Percentiles rank a stretch among this genome's conserved stretches.
These are phyloP conservation scores for Idaea straminata DNA, from an alignment of 2,888 invertebrate genomes.

Conservation along the genomic window DNA sequence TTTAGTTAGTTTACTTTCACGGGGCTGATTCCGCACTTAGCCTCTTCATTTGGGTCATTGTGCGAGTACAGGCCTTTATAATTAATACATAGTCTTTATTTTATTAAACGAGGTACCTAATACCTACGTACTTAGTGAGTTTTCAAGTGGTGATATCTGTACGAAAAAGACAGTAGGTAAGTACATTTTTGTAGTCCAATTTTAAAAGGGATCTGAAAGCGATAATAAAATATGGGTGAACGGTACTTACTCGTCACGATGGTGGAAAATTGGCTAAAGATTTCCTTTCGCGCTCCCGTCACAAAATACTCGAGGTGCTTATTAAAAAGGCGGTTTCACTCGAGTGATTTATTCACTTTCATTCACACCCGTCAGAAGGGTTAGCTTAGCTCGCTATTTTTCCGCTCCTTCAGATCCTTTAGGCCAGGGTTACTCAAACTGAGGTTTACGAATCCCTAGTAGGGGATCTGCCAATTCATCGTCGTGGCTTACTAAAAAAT, in stretches of 20 bases:
- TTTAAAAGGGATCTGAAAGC: neutral
- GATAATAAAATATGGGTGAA: slow-evolving; percentile 1
- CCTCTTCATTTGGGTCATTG: too few relatives aligned
- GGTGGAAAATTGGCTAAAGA: neutral
- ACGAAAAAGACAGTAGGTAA: neutral
- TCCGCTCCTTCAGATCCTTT: neutral
- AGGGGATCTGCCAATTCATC: neutral
- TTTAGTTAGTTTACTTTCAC: too few relatives aligned
- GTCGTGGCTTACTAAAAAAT: neutral
- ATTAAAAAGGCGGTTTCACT: slow-evolving; percentile 2
- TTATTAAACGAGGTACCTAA: neutral
- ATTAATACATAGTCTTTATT: neutral
- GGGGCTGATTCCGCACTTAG: too few relatives aligned
- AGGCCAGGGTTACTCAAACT: neutral
- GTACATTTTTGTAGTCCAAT: neutral
- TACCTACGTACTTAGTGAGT: neutral
- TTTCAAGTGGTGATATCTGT: neutral
- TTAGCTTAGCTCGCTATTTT: neutral
- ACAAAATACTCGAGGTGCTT: neutral
- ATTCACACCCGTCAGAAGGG: neutral
- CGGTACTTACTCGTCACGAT: neutral
- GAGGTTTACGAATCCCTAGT: neutral
- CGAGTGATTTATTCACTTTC: slow-evolving; percentile 3
- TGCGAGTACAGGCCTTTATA: too few relatives aligned
- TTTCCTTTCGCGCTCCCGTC: neutral